Base-by-base conservation (phyloP, 2,113 vertebrate genomes). In the Peucedramus taeniatus region DNA sequence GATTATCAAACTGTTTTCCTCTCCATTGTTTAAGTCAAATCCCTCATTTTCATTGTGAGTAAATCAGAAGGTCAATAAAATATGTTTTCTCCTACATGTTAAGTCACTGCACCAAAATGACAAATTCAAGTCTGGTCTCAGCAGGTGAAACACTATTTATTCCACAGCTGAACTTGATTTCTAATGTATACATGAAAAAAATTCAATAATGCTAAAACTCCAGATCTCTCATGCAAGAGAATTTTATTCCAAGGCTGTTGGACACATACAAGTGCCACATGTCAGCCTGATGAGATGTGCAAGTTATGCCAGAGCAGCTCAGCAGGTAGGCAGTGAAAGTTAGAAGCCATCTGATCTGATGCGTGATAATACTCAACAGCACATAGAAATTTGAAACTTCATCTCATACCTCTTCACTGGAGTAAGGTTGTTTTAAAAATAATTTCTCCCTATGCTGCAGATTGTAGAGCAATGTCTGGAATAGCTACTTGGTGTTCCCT, bases 301-400 rank as follows among this genome's bases (percentile, higher is more conserved):
- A 94, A 71, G 45, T 95, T 96, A 95, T 33, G 63, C 70, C 96
- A 97, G 61, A 70, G 60, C 44, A 92, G 69, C 72, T 93, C 82
- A 85, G 66, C 90, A 77, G 49, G 91, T 65, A 91, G 85, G 91
- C 89, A 94, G 74, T 42, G 44, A n/a, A 78, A 90, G 76, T 59
- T 68, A 71, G 47, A 61, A 97, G 53, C 71, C 94, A 87, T 86
- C 77, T 93, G 83, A 96, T 85, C 69, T 37, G 40, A 63, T 64
- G 21, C 47, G 37, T 33, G 31, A 30, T 56, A 87, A 83, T 47
- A 76, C 23, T 57, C 54, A 66, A 45, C 13, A 50, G 40, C 53
- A 84, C 39, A 68, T 0, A 61, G 71, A 65, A 74, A 72, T 59
- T 2, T 80, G 69, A 75, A 82, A 75, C 63, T 70, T 64, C 26